These are phyloP conservation scores for Turritopsis rubra DNA, from an alignment of 30 jellyfish, hydroid and myxozoan species.

Conservation along the genomic window DNA sequence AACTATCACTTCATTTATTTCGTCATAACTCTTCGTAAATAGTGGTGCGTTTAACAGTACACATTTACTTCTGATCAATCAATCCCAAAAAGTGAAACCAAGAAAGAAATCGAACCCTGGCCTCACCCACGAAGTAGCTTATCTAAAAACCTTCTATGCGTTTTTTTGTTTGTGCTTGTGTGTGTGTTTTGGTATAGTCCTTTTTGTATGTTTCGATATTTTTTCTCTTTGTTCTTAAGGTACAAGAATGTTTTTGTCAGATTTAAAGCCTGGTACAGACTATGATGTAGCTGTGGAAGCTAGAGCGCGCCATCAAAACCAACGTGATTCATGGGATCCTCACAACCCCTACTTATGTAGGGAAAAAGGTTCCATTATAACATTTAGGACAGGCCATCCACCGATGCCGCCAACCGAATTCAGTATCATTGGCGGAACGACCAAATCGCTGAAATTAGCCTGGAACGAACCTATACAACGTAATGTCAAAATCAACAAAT, in stretches of 20 bases:
- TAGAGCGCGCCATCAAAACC: slow-evolving; percentile 42
- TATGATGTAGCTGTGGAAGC: slow-evolving; percentile 48
- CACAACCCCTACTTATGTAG: slow-evolving; percentile 39
- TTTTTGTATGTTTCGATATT: background rate
- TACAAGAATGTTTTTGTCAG: slow-evolving; percentile 36
- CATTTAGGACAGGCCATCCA: slow-evolving; percentile 52
- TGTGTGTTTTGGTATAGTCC: background rate
- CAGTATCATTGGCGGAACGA: slow-evolving; percentile 43
- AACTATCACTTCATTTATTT: too few relatives aligned
- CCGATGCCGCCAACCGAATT: slow-evolving; percentile 53
- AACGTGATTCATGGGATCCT: slow-evolving; percentile 49
- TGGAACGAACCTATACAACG: slow-evolving; percentile 49
- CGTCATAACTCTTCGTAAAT: too few relatives aligned
- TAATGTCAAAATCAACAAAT: slow-evolving; percentile 41
- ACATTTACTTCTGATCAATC: too few relatives aligned
- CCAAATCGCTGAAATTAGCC: slow-evolving; percentile 33
- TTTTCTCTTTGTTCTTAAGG: background rate
- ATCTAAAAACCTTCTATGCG: too few relatives aligned
- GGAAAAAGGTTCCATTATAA: background rate
- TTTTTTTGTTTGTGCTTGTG: background rate
- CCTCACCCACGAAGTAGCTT: too few relatives aligned
- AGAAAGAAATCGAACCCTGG: too few relatives aligned
- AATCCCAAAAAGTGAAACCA: too few relatives aligned
- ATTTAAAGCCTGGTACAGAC: slow-evolving; percentile 43
- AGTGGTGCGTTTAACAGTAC: too few relatives aligned